These are phyloP conservation scores for Sarcophaga subvicina DNA, from an alignment of 2,888 invertebrate species.

Conservation along the genomic window DNA sequence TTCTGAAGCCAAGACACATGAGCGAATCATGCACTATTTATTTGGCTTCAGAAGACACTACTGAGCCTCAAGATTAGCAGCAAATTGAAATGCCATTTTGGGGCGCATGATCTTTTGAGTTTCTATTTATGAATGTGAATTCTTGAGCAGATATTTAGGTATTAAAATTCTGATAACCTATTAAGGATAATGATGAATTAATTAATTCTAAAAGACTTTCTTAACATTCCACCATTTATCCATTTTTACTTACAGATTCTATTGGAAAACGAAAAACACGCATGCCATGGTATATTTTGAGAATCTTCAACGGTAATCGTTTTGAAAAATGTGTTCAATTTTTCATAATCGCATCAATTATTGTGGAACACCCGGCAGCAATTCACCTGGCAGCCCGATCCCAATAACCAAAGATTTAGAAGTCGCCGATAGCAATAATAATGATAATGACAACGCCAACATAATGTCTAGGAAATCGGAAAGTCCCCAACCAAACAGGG, in stretches of 20 bases:
- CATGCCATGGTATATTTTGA: not conserved
- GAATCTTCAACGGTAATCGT: not conserved
- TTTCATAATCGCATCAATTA: conserved; percentile 81
- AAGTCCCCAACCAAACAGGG: conserved; percentile 57
- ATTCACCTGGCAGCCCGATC: conserved; percentile 71
- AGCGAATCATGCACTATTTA: too few relatives aligned
- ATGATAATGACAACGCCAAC: conserved; percentile 69
- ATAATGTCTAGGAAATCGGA: conserved; percentile 65
- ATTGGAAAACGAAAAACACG: not conserved
- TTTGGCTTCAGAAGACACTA: too few relatives aligned
- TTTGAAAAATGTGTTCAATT: conserved; percentile 78
- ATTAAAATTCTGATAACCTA: too few relatives aligned
- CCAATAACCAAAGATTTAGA: conserved; percentile 77
- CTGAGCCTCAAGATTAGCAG: too few relatives aligned
- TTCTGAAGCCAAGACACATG: too few relatives aligned
- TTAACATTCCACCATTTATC: not conserved
- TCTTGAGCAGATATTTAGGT: too few relatives aligned
- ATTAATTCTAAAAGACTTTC: too few relatives aligned
- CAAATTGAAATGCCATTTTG: too few relatives aligned
- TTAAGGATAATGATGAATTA: too few relatives aligned
- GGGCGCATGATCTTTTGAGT: too few relatives aligned
- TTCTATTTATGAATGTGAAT: too few relatives aligned
- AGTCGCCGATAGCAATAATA: conserved; percentile 80
- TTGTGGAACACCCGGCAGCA: conserved; percentile 76
- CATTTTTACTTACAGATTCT: conserved; percentile 42